Conservation (phyloP, 2,113 vertebrate species). For the Panurus biarmicus region DNA sequence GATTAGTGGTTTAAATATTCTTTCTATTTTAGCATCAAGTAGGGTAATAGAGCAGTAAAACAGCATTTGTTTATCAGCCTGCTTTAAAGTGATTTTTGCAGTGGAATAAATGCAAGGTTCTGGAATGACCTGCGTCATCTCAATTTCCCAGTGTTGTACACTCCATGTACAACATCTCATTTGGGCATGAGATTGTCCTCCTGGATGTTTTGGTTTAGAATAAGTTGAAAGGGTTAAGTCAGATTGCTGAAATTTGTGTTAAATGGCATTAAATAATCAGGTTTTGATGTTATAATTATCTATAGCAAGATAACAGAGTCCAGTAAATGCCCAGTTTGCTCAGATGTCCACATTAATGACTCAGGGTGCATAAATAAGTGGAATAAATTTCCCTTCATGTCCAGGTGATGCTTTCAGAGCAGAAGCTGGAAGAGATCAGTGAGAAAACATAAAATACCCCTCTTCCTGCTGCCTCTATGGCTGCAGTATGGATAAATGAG, state of each 20-base stretch:
- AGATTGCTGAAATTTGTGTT: not conserved
- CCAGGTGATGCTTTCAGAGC: not conserved
- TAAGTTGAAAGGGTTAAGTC: not conserved
- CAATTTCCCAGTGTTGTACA: fast-evolving
- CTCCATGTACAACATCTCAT: no score
- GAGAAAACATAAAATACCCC: not conserved
- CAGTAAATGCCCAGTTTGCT: not conserved
- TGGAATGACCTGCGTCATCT: not conserved
- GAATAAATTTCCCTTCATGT: not conserved
- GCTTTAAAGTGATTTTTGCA: not conserved
- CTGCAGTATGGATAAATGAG: not conserved
- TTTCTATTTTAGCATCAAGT: not conserved
- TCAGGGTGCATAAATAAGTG: not conserved
- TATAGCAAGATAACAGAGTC: not conserved
- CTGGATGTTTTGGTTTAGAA: not conserved
- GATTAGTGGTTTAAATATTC: conserved; percentile 8
- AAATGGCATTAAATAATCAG: not conserved
- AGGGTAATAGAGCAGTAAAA: not conserved
- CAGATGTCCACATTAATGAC: not conserved
- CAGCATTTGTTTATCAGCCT: not conserved
- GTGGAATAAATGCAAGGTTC: not conserved
- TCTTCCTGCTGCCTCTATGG: not conserved
- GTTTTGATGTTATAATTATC: not conserved
- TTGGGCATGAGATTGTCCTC: not conserved
- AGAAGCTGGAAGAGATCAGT: not conserved